phyloP scores from a whole-genome alignment of 2,888 invertebrate species.

The Dasysyrphus tricinctus region DNA sequence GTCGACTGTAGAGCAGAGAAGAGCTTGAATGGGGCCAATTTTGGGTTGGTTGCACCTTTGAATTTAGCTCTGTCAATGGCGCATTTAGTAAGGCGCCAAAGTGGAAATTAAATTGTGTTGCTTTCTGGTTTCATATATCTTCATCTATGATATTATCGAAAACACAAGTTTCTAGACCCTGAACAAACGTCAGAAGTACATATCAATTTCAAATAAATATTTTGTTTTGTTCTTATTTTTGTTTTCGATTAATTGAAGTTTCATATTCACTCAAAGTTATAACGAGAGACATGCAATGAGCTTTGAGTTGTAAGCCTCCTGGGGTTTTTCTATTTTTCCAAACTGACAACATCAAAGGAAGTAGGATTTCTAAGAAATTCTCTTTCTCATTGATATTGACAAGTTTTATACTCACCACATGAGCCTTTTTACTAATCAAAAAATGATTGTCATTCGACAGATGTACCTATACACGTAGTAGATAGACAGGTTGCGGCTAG shows the following conservation, averaged over 20 bases:
- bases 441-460: no score
- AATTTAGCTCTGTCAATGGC: neutral
- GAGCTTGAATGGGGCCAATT: neutral
- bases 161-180: neutral
- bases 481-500: no score
- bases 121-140: neutral
- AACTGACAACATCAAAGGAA: no score
- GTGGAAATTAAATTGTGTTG: neutral
- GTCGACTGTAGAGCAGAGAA: neutral
- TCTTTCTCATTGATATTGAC: no score
- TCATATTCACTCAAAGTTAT: neutral
- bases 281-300: no score
- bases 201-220: conserved; percentile 7
- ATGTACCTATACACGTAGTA: no score
- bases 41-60: neutral
- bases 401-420: no score
- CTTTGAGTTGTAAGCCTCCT: no score
- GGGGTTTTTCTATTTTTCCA: no score
- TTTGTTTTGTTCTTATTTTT: neutral
- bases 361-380: no score
- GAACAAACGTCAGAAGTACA: neutral
- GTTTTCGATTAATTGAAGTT: neutral
- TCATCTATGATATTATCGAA: neutral
- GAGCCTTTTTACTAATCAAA: no score
- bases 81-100: neutral